Evolutionary conservation across 2,888 invertebrate species (phyloP), one percentile per base, ranked within the genome.

Genomic region (Andricus quercusramuli): DNA sequence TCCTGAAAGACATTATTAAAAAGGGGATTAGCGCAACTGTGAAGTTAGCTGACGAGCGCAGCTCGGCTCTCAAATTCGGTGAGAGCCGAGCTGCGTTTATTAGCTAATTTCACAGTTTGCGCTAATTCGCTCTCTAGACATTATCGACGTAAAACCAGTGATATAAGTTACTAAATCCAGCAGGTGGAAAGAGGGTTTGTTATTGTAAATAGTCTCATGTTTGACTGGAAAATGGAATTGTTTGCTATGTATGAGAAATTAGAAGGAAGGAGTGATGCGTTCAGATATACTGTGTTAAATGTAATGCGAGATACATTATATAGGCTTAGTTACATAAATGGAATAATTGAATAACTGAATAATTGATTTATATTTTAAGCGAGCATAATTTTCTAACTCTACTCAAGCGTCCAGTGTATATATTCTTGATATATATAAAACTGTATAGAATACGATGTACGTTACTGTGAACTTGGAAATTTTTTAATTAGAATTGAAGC

Each of bases 161-260:
- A 64, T 74, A 29, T 9, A 20, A 74, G n/a, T 74, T 56, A 51
- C 74, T 74, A 74, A 32, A 32, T 56, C 13, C 32, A 74, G n/a
- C n/a, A 37, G 37, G 56, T 51, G 29, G 20, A 13, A 47, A 29
- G 22, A 56, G 32, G 6, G n/a, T 56, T 56, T n/a, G n/a, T 74
- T 56, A 74, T 74, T 74, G 74, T 74, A 74, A 56, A 74, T 74
- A 74, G 68, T 47, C 29, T 25, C 41, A 74, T 29, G 74, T 59
- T 74, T 74, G 74, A 74, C 20, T 74, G 74, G 5, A 74, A 56
- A n/a, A 74, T 74, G 74, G 56, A 74, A 74, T 74, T 51, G 56
- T 74, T 59, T 74, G 74, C 56, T 56, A 29, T 56, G 3, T 70
- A 37, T 56, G 56, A 74, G 15, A 51, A 74, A 56, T 56, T 41